A percentile compares a stretch with the other conserved stretches of the same genome.
Conservation (phyloP, 2,797 vertebrate genomes). For the Gephyroberyx darwinii region DNA sequence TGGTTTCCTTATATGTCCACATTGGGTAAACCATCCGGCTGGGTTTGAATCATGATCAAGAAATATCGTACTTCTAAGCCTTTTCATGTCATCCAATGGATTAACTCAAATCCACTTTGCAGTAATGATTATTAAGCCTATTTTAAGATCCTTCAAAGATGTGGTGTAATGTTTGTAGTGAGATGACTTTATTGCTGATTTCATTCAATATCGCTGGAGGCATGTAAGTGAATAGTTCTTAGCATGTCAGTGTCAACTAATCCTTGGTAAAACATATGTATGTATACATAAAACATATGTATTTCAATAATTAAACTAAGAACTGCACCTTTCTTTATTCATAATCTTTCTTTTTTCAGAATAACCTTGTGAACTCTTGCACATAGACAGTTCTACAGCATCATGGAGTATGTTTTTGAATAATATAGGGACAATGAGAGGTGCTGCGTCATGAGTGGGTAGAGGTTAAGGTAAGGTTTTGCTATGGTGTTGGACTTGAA, state of each 20-base stretch:
- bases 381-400: slow-evolving; percentile 15
- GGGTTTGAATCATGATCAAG: background rate
- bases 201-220: background rate
- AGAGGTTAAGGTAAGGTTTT: slow-evolving; percentile 71
- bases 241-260: too few species aligned
- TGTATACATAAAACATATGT: too few species aligned
- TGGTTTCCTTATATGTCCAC: background rate
- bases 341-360: background rate
- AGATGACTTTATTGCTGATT: background rate
- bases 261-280: too few species aligned
- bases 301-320: too few species aligned
- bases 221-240: background rate
- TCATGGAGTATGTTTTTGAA: slow-evolving; percentile 35
- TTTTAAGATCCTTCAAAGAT: slow-evolving; percentile 6
- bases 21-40: background rate
- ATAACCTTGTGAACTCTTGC: slow-evolving; percentile 14
- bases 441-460: slow-evolving; percentile 73
- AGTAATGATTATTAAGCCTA: background rate
- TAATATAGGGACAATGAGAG: slow-evolving; percentile 61
- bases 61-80: background rate
- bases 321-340: background rate
- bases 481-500: slow-evolving; percentile 76
- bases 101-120: slow-evolving; percentile 2
- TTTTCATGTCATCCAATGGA: background rate
- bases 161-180: background rate